Percentiles rank a stretch among this genome's conserved stretches.
phyloP scores from a whole-genome alignment of 2,888 invertebrate species.

The Hesperia comma region DNA sequence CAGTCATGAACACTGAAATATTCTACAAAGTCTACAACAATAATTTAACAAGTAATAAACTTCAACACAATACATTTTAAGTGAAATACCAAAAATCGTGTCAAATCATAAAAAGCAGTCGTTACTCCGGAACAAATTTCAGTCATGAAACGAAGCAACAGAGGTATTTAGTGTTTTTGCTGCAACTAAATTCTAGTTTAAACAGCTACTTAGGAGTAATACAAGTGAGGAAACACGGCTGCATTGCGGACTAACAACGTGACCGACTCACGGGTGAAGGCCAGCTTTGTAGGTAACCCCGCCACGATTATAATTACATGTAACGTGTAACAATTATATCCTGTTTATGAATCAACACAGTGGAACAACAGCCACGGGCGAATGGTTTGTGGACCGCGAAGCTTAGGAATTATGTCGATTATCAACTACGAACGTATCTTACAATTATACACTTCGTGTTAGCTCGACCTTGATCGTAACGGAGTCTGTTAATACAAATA shows the following conservation, averaged over 20 bases:
- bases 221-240: slow-evolving; percentile 11
- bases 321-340: slow-evolving; percentile 31
- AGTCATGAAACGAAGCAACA: slow-evolving; percentile 27
- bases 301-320: slow-evolving; percentile 28
- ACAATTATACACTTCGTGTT: neutral
- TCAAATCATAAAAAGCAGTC: slow-evolving; percentile 24
- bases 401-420: neutral
- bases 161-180: slow-evolving; percentile 17
- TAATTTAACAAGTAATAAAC: neutral
- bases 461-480: neutral
- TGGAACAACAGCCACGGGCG: slow-evolving; percentile 9
- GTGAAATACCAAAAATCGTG: slow-evolving; percentile 22
- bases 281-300: slow-evolving; percentile 24
- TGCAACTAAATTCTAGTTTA: slow-evolving; percentile 23
- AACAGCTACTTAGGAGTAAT: slow-evolving; percentile 31
- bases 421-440: neutral
- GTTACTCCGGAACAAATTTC: slow-evolving; percentile 27
- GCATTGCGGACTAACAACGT: slow-evolving; percentile 28
- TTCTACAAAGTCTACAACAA: neutral
- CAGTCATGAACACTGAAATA: neutral
- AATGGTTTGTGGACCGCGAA: neutral
- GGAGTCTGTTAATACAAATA: too few relatives aligned
- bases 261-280: slow-evolving; percentile 31
- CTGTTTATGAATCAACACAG: slow-evolving; percentile 27
- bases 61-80: slow-evolving; percentile 4